Conservation (phyloP, 2,888 invertebrate genomes). For the Alcis repandata region DNA sequence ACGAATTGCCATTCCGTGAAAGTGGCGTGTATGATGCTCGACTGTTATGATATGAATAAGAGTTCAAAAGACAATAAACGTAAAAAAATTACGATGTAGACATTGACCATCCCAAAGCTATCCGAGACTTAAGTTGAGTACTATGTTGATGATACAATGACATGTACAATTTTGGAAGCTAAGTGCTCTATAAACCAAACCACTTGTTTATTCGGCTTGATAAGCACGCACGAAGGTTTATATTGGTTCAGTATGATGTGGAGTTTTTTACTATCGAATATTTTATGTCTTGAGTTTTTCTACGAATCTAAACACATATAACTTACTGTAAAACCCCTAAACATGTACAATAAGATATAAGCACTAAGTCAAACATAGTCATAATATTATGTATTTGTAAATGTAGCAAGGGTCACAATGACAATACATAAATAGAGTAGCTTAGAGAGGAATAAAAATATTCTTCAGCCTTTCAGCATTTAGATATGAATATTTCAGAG, state of each 20-base stretch:
- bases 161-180: constrained; percentile 3
- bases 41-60: constrained; percentile 15
- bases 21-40: constrained; percentile 19
- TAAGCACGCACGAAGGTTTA: constrained; percentile 4
- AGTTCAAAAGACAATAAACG: constrained; percentile 17
- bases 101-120: constrained; percentile 8
- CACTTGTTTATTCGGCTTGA: constrained; percentile 6
- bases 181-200: constrained; percentile 14
- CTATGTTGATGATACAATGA: constrained; percentile 5
- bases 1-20: constrained; percentile 23
- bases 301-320: background rate
- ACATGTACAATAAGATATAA: no score
- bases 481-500: background rate
- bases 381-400: no score
- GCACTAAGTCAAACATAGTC: no score
- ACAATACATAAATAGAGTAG: no score
- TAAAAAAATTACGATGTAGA: constrained; percentile 19
- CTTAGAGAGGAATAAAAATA: no score
- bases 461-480: background rate
- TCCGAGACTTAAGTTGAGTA: constrained; percentile 8
- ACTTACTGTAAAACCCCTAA: background rate
- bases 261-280: background rate
- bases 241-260: background rate
- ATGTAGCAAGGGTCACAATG: no score
- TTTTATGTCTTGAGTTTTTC: background rate